A percentile compares a stretch with the other conserved stretches of the same genome.
These are phyloP conservation scores for Coryphaenoides rupestris DNA, from an alignment of 2,113 vertebrate genomes.

Conservation along the genomic window DNA sequence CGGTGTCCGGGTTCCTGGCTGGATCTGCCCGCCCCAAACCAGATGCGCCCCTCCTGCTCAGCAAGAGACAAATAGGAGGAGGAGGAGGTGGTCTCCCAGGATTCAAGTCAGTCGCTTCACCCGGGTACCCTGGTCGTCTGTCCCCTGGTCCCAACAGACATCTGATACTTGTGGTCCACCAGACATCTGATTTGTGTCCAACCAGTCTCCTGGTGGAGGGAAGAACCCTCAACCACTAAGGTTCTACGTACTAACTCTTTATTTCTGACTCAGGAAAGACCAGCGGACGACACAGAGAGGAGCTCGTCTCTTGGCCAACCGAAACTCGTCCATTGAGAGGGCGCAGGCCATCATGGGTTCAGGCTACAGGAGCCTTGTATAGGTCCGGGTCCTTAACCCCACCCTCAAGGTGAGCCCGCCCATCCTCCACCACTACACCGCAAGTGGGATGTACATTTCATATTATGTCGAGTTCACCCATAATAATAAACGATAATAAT, in stretches of 20 bases:
- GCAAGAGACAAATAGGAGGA: neutral
- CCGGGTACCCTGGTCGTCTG: no score
- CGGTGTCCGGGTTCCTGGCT: conserved; percentile 64
- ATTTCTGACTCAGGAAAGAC: neutral
- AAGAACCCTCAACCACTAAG: neutral
- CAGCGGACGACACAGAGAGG: conserved; percentile 84
- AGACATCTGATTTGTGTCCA: no score
- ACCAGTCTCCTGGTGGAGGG: no score
- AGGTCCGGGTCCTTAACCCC: conserved; percentile 82
- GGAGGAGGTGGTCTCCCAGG: conserved; percentile 23
- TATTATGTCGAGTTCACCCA: no score
- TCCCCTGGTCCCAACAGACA: no score
- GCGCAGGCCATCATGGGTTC: conserved; percentile 82
- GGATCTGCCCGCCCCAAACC: conserved; percentile 39
- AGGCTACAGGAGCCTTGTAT: conserved; percentile 87
- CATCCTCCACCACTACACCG: no score
- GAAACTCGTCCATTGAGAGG: conserved; percentile 76
- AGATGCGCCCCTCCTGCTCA: neutral
- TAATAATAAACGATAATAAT: no score
- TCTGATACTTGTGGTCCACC: no score
- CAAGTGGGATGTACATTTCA: neutral
- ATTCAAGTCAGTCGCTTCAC: neutral
- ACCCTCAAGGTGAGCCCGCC: conserved; percentile 88
- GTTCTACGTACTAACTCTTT: neutral
- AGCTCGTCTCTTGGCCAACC: conserved; percentile 78